Percentiles rank a stretch among this genome's conserved stretches.
Conservation (phyloP, 2,888 invertebrate genomes). For the Nowickia ferox region DNA sequence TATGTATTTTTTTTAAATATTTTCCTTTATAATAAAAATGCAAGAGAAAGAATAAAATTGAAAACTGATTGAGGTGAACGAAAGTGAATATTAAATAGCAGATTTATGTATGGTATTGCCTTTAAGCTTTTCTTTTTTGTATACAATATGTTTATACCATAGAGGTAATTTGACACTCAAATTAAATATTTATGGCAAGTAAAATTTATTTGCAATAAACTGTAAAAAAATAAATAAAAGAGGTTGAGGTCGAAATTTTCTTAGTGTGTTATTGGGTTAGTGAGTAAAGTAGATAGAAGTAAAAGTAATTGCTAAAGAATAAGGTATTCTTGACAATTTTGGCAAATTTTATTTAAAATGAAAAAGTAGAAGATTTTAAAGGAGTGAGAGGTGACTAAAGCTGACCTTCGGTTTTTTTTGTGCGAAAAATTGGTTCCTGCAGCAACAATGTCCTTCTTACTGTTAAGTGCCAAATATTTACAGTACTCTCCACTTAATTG, state of each 20-base stretch:
- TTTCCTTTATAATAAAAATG: conserved; percentile 11
- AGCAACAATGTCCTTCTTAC: too few species aligned
- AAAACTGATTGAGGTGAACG: conserved; percentile 48
- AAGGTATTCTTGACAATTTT: neutral
- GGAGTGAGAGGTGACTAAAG: too few species aligned
- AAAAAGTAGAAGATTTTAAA: too few species aligned
- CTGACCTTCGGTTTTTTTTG: too few species aligned
- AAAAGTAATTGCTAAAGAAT: neutral
- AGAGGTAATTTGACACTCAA: conserved; percentile 1
- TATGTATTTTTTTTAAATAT: neutral
- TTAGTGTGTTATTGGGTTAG: neutral
- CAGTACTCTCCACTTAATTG: too few species aligned
- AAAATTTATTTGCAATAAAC: neutral
- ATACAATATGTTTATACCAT: neutral
- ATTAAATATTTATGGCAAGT: conserved; percentile 4
- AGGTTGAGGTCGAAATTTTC: neutral
- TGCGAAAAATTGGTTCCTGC: too few species aligned
- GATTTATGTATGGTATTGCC: neutral
- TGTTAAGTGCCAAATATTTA: too few species aligned
- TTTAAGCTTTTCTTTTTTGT: neutral
- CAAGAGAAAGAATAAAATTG: neutral
- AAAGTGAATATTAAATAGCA: conserved; percentile 63
- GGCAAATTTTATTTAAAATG: neutral
- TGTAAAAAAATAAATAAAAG: neutral
- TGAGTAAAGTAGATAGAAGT: neutral